Base-by-base conservation (phyloP, 1,140 invertebrate species). In the Drosophila albomicans region DNA sequence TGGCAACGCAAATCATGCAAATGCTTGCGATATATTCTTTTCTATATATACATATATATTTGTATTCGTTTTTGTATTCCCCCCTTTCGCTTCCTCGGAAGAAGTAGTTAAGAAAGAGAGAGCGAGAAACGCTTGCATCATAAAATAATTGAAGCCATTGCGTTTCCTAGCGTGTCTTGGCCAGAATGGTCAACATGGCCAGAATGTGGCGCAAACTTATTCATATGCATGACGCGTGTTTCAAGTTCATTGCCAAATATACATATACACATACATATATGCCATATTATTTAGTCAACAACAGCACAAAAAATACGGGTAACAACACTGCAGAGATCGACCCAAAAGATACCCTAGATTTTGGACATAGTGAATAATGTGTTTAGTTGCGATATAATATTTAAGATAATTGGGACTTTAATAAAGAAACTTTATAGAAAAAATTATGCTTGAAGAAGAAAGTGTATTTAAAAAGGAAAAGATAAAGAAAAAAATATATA, bases 201-300 rank as follows among this genome's bases (percentile, higher is more conserved):
- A 81, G 66, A 78, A 85, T 81, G 28, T 48, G 59, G 35, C 59
- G 25, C 51, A 69, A 52, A 70, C 35, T 59, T 86, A 81, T 85
- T 81, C 82, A 86, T 86, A 67, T 76, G 79, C 49, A 72, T 79
- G 80, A 87, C 77, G 82, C 84, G 82, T 87, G 79, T 87, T 87
- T 88, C 84, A 88, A 88, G 84, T 88, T 88, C 84, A 88, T 88
- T 88, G 84, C 79, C 84, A 88, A 88, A 88, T 71, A 59, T 38
- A 43, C 15, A 71, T 15, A 70, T 38, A 81, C 62, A 72, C 5
- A 20, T 6, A 66, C 32, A 52, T 56, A 38, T 43, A 5, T n/a
- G 41, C 41, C 41, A 72, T 35, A 58, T 71, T 28, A 20, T 62
- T 46, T 58, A 5, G 66, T 32, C 57, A 69, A 62, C 32, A 62